Evolutionary conservation across 1,140 invertebrate species (phyloP), one percentile per base, ranked within the genome.

Genomic region (Brachionus koreanus): DNA sequence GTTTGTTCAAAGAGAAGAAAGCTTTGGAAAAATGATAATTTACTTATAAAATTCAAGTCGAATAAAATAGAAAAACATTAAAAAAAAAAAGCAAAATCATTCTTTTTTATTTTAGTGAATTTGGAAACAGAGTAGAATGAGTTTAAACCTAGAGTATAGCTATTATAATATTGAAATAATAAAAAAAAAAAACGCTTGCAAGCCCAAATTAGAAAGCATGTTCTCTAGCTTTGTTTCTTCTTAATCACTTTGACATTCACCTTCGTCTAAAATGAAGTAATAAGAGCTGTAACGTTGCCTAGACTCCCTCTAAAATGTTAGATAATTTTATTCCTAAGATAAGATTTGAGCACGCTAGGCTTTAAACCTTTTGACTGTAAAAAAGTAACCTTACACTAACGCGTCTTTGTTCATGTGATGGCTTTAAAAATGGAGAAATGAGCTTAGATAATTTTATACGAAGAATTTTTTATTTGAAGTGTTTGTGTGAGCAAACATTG

Each of bases 181-280:
- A 43, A 74, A 46, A 46, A n/a, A n/a, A 74, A 74, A 74, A 74
- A 74, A 74, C 12, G 69, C 69, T 74, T 74, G 69, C 69, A 74
- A 74, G 65, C 65, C 65, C 37, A 19, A 39, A 39, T 39, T 69
- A 39, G 35, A 13, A 69, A 39, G 65, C 65, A 69, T 37, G 29
- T 69, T 69, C 35, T 69, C 65, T 69, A 19, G 39, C 69, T 74
- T 25, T 29, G 16, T 10, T 69, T 69, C 37, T 69, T 16, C 37
- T 69, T 69, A 39, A 69, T 37, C 35, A 69, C 19, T 37, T 74
- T 74, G 19, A 46, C 19, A 19, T 74, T 74, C 69, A 74, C 39
- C 39, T 74, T 74, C 9, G 39, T 74, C 29, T 65, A 33, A 13
- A 33, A n/a, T 33, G 23, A 29, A 9, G 25, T 37, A 65, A 65